These are phyloP conservation scores for Zosterops hypoxanthus DNA, from an alignment of 2,113 vertebrate genomes.

Conservation along the genomic window DNA sequence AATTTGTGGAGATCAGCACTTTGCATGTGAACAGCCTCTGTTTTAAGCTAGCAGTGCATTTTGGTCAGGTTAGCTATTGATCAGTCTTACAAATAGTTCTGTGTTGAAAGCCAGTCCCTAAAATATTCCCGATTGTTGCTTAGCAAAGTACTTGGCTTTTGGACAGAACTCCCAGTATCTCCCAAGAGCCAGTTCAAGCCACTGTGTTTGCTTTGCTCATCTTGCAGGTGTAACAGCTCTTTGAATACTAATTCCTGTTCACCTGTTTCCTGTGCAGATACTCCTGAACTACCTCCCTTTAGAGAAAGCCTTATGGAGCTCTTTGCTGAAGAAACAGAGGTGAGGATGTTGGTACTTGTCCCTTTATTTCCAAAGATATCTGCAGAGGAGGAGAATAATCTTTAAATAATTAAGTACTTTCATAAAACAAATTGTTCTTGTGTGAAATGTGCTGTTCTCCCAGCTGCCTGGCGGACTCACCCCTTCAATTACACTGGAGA, in stretches of 20 bases:
- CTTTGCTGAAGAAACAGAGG: slow-evolving; percentile 93
- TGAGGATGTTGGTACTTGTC: slow-evolving; percentile 37
- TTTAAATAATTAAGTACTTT: slow-evolving; percentile 36
- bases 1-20: background rate
- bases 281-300: slow-evolving; percentile 94
- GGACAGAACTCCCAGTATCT: background rate
- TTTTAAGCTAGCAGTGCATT: background rate
- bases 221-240: background rate
- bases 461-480: background rate
- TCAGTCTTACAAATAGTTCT: background rate
- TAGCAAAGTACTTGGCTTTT: background rate
- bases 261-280: slow-evolving; percentile 76
- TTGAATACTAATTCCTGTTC: background rate
- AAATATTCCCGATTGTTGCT: background rate
- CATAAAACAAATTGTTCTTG: background rate
- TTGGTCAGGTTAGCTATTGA: background rate
- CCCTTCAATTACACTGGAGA: background rate
- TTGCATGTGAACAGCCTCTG: background rate
- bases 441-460: background rate
- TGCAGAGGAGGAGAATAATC: background rate
- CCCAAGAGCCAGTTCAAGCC: background rate
- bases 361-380: background rate
- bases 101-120: background rate
- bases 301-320: slow-evolving; percentile 88
- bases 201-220: background rate